These are phyloP conservation scores for Dicranocentrus wangi DNA, from an alignment of 2,888 invertebrate genomes.

Conservation along the genomic window DNA sequence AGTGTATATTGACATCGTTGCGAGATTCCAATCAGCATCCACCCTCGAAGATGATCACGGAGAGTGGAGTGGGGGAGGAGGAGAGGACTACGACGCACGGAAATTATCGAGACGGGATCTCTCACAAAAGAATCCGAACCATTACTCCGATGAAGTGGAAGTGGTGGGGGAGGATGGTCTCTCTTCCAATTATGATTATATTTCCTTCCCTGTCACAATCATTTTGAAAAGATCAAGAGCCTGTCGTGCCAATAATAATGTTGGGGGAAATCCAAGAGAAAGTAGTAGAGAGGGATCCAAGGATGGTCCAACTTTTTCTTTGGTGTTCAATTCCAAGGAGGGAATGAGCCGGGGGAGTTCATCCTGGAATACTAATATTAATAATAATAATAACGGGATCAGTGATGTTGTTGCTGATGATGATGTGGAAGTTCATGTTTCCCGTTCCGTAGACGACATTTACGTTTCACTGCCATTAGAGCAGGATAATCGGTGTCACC, in stretches of 20 bases:
- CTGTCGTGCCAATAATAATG: slow-evolving; percentile 49
- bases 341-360: slow-evolving; percentile 25
- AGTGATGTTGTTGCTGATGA: background rate
- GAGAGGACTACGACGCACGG: background rate
- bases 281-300: slow-evolving; percentile 21
- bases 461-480: slow-evolving; percentile 70
- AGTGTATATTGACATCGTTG: slow-evolving; percentile 71
- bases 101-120: slow-evolving; percentile 49
- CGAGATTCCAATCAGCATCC: slow-evolving; percentile 33
- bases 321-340: too few relatives aligned
- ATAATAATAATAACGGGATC: background rate
- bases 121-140: background rate
- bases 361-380: slow-evolving; percentile 8
- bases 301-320: slow-evolving; percentile 2
- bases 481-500: slow-evolving; percentile 69
- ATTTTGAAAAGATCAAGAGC: slow-evolving; percentile 66
- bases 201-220: slow-evolving; percentile 72
- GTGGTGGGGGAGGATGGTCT: slow-evolving; percentile 27
- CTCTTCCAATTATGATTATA: slow-evolving; percentile 69
- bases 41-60: slow-evolving; percentile 47
- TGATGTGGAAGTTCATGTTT: slow-evolving; percentile 44
- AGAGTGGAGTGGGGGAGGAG: slow-evolving; percentile 38
- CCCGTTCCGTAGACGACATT: slow-evolving; percentile 70
- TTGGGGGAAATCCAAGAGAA: slow-evolving; percentile 4
- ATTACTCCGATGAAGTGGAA: background rate